Percentiles rank a stretch among this genome's conserved stretches.
Conservation (phyloP, 2,888 invertebrate genomes). For the Netelia fuscicornis region DNA sequence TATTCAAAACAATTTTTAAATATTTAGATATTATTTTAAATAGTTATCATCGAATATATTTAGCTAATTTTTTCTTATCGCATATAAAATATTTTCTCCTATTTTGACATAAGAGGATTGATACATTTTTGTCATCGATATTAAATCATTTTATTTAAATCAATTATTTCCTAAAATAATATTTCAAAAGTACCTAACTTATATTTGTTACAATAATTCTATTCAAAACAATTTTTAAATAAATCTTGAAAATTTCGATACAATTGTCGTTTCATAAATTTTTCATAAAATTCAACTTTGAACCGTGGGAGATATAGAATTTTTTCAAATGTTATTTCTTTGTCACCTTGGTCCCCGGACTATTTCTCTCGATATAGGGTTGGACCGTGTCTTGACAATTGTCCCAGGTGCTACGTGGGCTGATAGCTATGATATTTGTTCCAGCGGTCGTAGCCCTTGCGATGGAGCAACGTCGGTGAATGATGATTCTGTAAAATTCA, state of each 20-base stretch:
- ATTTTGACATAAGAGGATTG: no score
- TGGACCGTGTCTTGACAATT: neutral
- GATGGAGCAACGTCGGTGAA: constrained; percentile 4
- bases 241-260: neutral
- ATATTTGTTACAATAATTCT: no score
- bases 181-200: no score
- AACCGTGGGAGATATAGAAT: neutral
- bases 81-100: no score
- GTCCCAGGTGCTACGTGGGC: constrained; percentile 14
- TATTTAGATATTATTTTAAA: no score
- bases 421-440: constrained; percentile 4
- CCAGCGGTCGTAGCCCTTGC: neutral
- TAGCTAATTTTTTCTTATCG: no score
- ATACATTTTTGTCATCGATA: no score
- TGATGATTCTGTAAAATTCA: constrained; percentile 25
- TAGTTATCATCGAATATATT: no score
- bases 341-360: neutral
- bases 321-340: neutral
- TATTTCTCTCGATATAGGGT: neutral
- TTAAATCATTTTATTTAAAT: no score
- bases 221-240: no score
- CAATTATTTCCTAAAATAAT: no score
- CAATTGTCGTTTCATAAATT: neutral
- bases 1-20: no score
- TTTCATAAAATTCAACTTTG: neutral